phyloP scores from a whole-genome alignment of 2,888 invertebrate species.

The Drosophila birchii region DNA sequence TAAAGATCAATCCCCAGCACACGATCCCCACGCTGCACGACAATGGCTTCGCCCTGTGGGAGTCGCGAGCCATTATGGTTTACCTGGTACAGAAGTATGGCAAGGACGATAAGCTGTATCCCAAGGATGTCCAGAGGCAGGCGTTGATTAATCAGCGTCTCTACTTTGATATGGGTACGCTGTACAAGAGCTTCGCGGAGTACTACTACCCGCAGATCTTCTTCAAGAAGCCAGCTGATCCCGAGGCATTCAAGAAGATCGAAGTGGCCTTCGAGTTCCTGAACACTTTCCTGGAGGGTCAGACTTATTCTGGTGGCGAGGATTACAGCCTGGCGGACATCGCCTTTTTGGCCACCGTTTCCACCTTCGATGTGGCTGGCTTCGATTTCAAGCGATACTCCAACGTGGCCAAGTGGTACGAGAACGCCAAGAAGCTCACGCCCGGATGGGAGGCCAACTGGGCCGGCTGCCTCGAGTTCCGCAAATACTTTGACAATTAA shows the following conservation, averaged over 20 bases:
- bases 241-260: constrained; percentile 88
- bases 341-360: constrained; percentile 88
- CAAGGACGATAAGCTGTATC: constrained; percentile 89
- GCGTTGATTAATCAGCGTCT: constrained; percentile 91
- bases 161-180: constrained; percentile 91
- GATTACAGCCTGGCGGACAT: constrained; percentile 91
- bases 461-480: constrained; percentile 86
- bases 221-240: constrained; percentile 87
- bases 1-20: constrained; percentile 93
- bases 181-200: constrained; percentile 89
- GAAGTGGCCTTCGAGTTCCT: constrained; percentile 88
- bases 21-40: constrained; percentile 93
- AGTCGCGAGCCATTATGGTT: constrained; percentile 92
- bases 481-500: constrained; percentile 77
- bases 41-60: constrained; percentile 91
- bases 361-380: constrained; percentile 88
- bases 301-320: constrained; percentile 89
- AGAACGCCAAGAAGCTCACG: constrained; percentile 86
- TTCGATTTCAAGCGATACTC: constrained; percentile 89
- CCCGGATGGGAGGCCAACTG: constrained; percentile 87
- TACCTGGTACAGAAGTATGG: constrained; percentile 93
- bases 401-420: constrained; percentile 88
- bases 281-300: constrained; percentile 89
- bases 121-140: constrained; percentile 90
- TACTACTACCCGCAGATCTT: constrained; percentile 89